phyloP scores from a whole-genome alignment of 30 jellyfish, hydroid and myxozoan genomes.

The Turritopsis dohrnii region DNA sequence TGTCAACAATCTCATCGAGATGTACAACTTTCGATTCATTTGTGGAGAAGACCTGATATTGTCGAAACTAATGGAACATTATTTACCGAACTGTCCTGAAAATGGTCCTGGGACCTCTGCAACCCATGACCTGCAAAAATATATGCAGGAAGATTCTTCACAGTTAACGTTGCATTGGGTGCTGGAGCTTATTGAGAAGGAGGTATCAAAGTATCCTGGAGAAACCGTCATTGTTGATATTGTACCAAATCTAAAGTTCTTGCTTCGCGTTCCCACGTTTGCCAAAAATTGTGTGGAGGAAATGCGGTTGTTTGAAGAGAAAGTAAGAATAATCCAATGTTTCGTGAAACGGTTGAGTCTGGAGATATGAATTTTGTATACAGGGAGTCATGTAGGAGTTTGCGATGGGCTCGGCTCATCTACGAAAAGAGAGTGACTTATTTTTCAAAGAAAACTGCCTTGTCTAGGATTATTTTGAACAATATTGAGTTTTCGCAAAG shows the following conservation, averaged over 20 bases:
- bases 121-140: slow-evolving; percentile 39
- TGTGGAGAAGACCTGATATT: slow-evolving; percentile 73
- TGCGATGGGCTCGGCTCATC: too few relatives aligned
- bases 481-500: too few relatives aligned
- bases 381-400: too few relatives aligned
- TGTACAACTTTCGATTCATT: slow-evolving; percentile 65
- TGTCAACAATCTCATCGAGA: slow-evolving; percentile 68
- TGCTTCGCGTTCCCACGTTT: slow-evolving; percentile 44
- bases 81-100: slow-evolving; percentile 35
- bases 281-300: slow-evolving; percentile 58
- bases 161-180: slow-evolving; percentile 72
- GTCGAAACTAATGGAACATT: slow-evolving; percentile 38
- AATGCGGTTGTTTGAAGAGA: slow-evolving; percentile 55
- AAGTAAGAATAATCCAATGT: slow-evolving; percentile 35
- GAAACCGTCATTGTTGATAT: slow-evolving; percentile 74
- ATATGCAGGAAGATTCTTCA: slow-evolving; percentile 51
- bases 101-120: slow-evolving; percentile 10
- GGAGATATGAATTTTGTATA: too few relatives aligned
- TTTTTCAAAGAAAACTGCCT: too few relatives aligned
- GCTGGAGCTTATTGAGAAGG: slow-evolving; percentile 50
- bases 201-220: slow-evolving; percentile 40
- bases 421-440: too few relatives aligned
- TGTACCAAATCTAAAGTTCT: slow-evolving; percentile 75
- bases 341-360: not conserved
- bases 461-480: too few relatives aligned